Percentiles rank a stretch among this genome's conserved stretches.
Evolutionary conservation across 2,113 vertebrate species (phyloP).

Genomic region (Glaucomys volans): DNA sequence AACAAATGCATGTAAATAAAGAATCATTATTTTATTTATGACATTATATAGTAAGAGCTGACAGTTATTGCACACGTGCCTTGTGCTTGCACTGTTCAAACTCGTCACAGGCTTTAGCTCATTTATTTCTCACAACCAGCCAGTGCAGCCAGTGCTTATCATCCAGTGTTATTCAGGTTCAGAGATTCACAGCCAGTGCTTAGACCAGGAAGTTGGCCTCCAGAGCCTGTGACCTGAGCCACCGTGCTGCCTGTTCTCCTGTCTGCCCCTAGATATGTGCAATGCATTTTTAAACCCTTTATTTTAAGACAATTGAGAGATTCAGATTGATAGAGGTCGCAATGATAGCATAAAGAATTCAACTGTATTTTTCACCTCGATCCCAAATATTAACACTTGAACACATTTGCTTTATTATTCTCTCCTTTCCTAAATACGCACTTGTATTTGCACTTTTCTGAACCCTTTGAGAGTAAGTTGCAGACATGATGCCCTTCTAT

Average conservation of each 20-base stretch:
- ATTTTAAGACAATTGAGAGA: neutral
- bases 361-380: neutral
- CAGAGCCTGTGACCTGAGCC: neutral
- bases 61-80: neutral
- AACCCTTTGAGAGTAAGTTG: neutral
- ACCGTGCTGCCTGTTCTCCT: neutral
- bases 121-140: neutral
- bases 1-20: neutral
- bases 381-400: neutral
- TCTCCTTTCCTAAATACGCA: neutral
- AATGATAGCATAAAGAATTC: constrained; percentile 5
- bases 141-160: rapidly evolving
- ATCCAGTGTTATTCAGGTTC: neutral
- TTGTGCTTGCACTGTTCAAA: neutral
- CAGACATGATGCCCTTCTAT: neutral
- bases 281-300: neutral
- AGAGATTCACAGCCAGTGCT: no score
- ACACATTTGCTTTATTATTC: neutral
- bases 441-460: neutral
- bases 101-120: neutral
- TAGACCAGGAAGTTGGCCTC: neutral
- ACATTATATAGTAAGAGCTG: neutral
- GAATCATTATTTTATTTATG: neutral
- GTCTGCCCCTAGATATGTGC: rapidly evolving
- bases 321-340: neutral